Conservation (phyloP, 1,140 invertebrate species). For the Pantala flavescens region DNA sequence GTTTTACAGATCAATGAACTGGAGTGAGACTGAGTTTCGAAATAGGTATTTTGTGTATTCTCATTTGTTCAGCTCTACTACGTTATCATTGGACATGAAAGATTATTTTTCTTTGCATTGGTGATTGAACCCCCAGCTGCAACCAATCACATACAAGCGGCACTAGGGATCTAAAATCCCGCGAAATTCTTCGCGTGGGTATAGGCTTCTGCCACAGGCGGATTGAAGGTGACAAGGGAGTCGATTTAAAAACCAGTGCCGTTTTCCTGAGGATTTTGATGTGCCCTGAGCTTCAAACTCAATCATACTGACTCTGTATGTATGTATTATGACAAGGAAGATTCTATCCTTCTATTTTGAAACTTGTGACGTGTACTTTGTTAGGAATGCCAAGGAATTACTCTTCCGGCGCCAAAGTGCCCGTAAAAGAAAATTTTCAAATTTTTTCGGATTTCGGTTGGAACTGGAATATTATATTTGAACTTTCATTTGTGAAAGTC, state of each 20-base stretch:
- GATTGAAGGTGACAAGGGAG: neutral
- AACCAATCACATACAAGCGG: neutral
- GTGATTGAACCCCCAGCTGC: neutral
- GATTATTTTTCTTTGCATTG: neutral
- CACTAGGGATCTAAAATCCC: neutral
- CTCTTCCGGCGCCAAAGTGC: no score
- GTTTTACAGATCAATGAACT: neutral
- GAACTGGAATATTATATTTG: no score
- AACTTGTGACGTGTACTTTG: neutral
- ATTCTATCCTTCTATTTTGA: no score
- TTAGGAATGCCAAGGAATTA: no score
- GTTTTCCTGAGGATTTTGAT: neutral
- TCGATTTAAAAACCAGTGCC: neutral
- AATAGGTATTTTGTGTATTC: neutral
- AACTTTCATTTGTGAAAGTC: no score
- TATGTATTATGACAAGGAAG: neutral
- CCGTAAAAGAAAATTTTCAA: no score
- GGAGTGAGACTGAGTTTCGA: neutral
- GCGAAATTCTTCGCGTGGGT: conserved; percentile 7
- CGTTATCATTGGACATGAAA: neutral
- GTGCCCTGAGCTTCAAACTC: neutral
- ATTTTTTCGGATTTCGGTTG: no score
- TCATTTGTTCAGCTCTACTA: neutral
- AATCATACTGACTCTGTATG: neutral
- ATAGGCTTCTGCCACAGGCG: neutral